Conservation (phyloP, 2,888 invertebrate genomes). For the Standfussiana lucernea region DNA sequence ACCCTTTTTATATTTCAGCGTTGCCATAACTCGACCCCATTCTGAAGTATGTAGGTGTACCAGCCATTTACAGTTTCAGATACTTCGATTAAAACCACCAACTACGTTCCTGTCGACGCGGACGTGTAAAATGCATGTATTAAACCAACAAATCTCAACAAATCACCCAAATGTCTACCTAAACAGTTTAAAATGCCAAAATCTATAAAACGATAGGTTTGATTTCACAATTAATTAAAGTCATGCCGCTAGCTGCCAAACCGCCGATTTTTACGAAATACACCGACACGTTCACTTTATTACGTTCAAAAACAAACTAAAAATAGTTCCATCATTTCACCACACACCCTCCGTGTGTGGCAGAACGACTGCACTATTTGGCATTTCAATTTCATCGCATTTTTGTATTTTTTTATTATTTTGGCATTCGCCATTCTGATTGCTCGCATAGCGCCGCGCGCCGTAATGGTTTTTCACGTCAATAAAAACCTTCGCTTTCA, state of each 20-base stretch:
- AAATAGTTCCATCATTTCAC: background rate
- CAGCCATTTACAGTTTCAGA: slow-evolving; percentile 3
- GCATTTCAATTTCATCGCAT: background rate
- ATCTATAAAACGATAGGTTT: background rate
- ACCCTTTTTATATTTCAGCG: slow-evolving; percentile 38
- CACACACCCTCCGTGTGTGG: no score
- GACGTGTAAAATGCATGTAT: background rate
- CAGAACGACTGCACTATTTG: background rate
- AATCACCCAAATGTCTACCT: background rate
- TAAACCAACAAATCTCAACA: background rate
- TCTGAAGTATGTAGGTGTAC: slow-evolving; percentile 17
- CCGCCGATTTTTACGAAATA: slow-evolving; percentile 20
- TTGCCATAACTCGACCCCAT: slow-evolving; percentile 37
- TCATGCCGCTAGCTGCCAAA: background rate
- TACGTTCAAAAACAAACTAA: slow-evolving; percentile 4
- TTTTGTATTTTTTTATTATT: slow-evolving; percentile 2
- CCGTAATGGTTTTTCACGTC: background rate
- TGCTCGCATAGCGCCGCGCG: background rate
- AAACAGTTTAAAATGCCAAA: background rate
- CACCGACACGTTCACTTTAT: slow-evolving; percentile 10
- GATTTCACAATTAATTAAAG: slow-evolving; percentile 18
- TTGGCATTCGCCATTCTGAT: background rate
- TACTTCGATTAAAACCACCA: background rate
- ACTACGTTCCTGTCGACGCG: background rate
- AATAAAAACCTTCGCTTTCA: background rate